These are phyloP conservation scores for Bellardia pandia DNA, from an alignment of 2,888 invertebrate species.

Conservation along the genomic window DNA sequence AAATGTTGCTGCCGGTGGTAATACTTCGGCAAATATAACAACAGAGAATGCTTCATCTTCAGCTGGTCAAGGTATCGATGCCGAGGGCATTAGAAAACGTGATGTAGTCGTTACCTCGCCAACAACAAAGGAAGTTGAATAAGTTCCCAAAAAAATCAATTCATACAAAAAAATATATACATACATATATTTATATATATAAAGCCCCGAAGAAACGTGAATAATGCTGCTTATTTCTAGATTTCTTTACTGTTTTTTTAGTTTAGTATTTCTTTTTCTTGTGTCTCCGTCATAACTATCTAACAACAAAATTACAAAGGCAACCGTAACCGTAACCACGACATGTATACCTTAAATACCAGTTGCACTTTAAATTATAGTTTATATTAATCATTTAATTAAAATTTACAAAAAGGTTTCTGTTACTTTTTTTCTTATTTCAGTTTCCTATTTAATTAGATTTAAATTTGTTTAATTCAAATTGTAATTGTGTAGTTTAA, in stretches of 20 bases:
- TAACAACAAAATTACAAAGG: conserved; percentile 17
- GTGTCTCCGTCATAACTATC: conserved; percentile 1
- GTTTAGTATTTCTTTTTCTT: conserved; percentile 34
- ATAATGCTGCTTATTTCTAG: conserved; percentile 23
- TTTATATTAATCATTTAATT: conserved; percentile 58
- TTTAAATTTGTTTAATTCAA: conserved; percentile 46
- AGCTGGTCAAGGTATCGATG: conserved; percentile 19
- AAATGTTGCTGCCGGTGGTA: conserved; percentile 38
- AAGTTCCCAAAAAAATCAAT: conserved; percentile 62
- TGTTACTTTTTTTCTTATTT: conserved; percentile 50
- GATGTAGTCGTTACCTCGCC: conserved; percentile 62
- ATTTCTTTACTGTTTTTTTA: conserved; percentile 37
- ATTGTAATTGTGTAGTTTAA: conserved; percentile 50
- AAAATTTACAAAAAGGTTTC: conserved; percentile 58
- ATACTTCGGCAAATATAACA: conserved; percentile 42
- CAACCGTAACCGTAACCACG: conserved; percentile 11
- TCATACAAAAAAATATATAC: conserved; percentile 24
- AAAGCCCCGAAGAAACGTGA: conserved; percentile 18
- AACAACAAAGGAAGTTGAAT: conserved; percentile 75
- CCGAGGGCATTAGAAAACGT: conserved; percentile 76
- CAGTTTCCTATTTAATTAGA: conserved; percentile 43
- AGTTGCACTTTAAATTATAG: conserved; percentile 68
- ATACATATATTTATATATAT: conserved; percentile 54
- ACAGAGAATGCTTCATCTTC: conserved; percentile 45
- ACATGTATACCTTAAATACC: conserved; percentile 37